Conservation (phyloP, 1,140 invertebrate genomes). For the Aphelinus certus region DNA sequence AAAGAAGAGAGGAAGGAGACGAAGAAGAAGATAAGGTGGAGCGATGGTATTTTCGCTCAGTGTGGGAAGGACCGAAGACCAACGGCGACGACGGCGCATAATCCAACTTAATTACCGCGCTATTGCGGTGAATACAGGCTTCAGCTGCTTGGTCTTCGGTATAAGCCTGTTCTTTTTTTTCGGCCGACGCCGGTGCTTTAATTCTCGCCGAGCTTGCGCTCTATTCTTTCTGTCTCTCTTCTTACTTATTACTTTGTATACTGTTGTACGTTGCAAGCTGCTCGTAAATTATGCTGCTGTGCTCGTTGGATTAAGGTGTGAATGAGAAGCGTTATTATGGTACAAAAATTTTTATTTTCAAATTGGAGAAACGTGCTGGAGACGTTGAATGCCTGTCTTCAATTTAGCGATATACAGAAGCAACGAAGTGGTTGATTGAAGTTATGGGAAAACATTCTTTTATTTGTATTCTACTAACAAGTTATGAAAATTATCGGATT, state of each 20-base stretch:
- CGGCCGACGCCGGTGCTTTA: not conserved
- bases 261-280: conserved; percentile 9
- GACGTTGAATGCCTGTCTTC: too few relatives aligned
- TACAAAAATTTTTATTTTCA: too few relatives aligned
- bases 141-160: not conserved
- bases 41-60: not conserved
- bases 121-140: conserved; percentile 16
- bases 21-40: not conserved
- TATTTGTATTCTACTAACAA: too few relatives aligned
- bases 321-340: not conserved
- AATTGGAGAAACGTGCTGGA: too few relatives aligned
- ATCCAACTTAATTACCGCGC: conserved; percentile 24
- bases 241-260: not conserved
- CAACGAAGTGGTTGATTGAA: too few relatives aligned
- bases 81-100: conserved; percentile 7
- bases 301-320: conserved; percentile 10
- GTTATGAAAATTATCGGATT: too few relatives aligned
- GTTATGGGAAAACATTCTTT: too few relatives aligned
- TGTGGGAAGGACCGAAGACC: not conserved
- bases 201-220: not conserved
- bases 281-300: not conserved
- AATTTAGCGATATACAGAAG: too few relatives aligned
- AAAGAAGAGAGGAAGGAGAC: not conserved
- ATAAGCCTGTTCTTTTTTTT: not conserved
- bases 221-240: not conserved